A percentile compares a stretch with the other conserved stretches of the same genome.
Conservation (phyloP, 2,113 vertebrate genomes). For the Pipa parva region DNA sequence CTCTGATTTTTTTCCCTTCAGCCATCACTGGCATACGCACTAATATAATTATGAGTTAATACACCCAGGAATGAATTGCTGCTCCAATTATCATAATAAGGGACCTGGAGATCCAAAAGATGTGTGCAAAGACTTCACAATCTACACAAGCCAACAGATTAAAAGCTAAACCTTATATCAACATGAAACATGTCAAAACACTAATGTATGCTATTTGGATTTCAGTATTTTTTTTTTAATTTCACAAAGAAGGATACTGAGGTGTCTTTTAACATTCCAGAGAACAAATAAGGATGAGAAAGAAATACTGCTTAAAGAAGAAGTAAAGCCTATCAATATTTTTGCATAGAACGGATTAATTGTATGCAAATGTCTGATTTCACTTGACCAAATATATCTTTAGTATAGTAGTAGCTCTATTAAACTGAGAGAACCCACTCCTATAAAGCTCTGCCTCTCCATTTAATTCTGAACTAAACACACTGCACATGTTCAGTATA, state of each 20-base stretch:
- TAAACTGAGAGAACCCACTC: too few relatives aligned
- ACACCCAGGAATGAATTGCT: constrained; percentile 19
- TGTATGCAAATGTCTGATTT: too few relatives aligned
- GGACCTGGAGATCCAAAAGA: constrained; percentile 3
- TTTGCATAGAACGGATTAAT: too few relatives aligned
- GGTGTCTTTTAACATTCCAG: neutral
- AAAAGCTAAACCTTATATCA: constrained; percentile 4
- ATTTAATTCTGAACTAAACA: too few relatives aligned
- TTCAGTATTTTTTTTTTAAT: too few relatives aligned
- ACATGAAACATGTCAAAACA: constrained; percentile 31
- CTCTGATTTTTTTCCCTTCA: constrained; percentile 3
- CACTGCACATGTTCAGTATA: too few relatives aligned
- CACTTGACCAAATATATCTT: too few relatives aligned
- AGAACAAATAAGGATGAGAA: constrained; percentile 15
- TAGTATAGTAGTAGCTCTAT: too few relatives aligned
- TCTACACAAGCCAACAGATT: neutral
- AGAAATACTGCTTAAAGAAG: constrained; percentile 40
- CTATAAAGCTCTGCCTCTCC: too few relatives aligned
- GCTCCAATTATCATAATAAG: constrained; percentile 35
- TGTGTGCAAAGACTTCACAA: neutral
- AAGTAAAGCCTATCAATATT: too few relatives aligned
- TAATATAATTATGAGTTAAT: constrained; percentile 33
- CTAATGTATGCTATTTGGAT: constrained; percentile 40
- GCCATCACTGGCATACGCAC: constrained; percentile 16
- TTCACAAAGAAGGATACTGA: constrained; percentile 21